Evolutionary conservation across 2,888 invertebrate species (phyloP), one percentile per base, ranked within the genome.

Genomic region (Ceriagrion tenellum): DNA sequence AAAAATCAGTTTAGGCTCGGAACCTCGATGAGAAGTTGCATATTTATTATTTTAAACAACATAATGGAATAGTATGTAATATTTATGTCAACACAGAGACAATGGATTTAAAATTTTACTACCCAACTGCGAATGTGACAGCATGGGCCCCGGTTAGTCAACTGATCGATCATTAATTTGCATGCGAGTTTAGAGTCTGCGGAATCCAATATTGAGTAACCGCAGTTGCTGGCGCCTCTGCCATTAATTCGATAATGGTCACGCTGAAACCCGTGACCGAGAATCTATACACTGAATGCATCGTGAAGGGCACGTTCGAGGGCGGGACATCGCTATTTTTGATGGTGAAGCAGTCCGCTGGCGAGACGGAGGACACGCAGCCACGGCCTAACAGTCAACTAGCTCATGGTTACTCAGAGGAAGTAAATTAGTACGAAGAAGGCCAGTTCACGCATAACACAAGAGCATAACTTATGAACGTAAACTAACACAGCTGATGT

Each of bases 171-270:
- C 12, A 69, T 20, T 69, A 69, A 69, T 26, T 69, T 69, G n/a
- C 26, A 12, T 8, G 12, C 23, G 23, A n/a, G 13, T 35, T 81
- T 81, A 16, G 81, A 81, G 81, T 3, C 35, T 13, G 16, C 13
- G 35, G 81, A 35, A 81, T 35, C 81, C 81, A 16, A 81, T 81
- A 81, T 35, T 81, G 81, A 81, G 81, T 13, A 35, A 30, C 81
- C 81, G 30, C 35, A 13, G 35, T 81, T 81, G 1, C 74, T 16
- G 81, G 35, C 81, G 16, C 81, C 81, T 13, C 35, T 81, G 81
- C 26, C 81, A 35, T 81, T 81, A 35, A 81, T 81, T 81, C 12
- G 81, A 35, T 81, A 81, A 81, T 81, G 81, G 81, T 35, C 81
- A 81, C 81, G 35, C 81, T 35, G 16, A 81, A 35, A 35, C 35